phyloP scores from a whole-genome alignment of 2,113 vertebrate species.

The Smithornis capensis region DNA sequence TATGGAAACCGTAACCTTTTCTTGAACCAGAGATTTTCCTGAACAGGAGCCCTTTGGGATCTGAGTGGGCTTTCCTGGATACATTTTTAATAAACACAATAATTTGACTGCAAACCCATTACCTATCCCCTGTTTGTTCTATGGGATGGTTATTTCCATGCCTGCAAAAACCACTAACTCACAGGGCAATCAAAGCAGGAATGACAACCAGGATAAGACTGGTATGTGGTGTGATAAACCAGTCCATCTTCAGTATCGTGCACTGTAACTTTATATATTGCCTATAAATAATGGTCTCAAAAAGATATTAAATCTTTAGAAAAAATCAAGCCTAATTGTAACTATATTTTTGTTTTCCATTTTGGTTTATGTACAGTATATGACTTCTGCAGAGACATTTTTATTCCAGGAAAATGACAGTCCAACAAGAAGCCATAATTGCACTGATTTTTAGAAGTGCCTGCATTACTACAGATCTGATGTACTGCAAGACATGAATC shows the following conservation, averaged over 20 bases:
- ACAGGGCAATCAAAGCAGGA: conserved; percentile 40
- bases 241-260: neutral
- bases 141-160: neutral
- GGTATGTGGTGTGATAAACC: neutral
- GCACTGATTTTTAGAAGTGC: conserved; percentile 91
- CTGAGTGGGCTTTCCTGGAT: conserved; percentile 42
- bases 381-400: conserved; percentile 69
- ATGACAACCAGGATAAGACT: conserved; percentile 18
- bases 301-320: conserved; percentile 21
- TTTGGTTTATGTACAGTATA: conserved; percentile 58
- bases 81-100: conserved; percentile 62
- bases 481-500: conserved; percentile 88
- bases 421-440: conserved; percentile 91
- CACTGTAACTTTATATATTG: neutral
- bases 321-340: conserved; percentile 65
- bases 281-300: conserved; percentile 54
- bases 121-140: conserved; percentile 11
- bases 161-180: conserved; percentile 30
- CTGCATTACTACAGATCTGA: conserved; percentile 87
- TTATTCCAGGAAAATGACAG: conserved; percentile 83
- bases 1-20: conserved; percentile 40
- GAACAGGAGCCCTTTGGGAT: neutral
- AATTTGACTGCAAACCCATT: conserved; percentile 25
- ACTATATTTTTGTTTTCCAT: conserved; percentile 64
- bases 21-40: conserved; percentile 55